A percentile compares a stretch with the other conserved stretches of the same genome.
These are phyloP conservation scores for Equus quagga DNA, from an alignment of 2,113 vertebrate genomes.

Conservation along the genomic window DNA sequence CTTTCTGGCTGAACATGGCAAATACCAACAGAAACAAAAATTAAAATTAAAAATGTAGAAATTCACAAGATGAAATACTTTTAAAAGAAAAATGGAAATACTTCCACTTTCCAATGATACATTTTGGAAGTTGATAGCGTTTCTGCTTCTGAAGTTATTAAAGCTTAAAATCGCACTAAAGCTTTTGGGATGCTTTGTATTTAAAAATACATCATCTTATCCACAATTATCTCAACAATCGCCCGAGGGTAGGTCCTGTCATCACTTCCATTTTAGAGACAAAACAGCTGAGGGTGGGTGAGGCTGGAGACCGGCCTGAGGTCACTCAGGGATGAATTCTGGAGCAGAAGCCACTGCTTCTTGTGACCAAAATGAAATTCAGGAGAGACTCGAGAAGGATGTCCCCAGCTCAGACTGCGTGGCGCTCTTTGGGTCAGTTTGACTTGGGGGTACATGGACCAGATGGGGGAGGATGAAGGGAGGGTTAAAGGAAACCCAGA, in stretches of 20 bases:
- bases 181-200: neutral
- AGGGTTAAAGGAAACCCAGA: neutral
- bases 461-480: neutral
- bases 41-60: conserved; percentile 66
- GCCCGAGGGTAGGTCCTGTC: neutral
- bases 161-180: neutral
- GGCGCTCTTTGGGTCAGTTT: neutral
- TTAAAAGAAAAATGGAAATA: neutral
- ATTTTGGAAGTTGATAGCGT: neutral
- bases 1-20: neutral
- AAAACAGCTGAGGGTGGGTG: neutral
- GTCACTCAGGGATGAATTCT: neutral
- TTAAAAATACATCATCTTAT: neutral
- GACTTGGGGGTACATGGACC: too few species aligned
- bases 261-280: neutral
- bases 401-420: neutral
- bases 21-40: conserved; percentile 65
- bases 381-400: neutral
- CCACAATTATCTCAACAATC: too few species aligned
- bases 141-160: conserved; percentile 36
- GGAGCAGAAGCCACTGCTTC: neutral
- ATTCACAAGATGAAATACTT: conserved; percentile 20
- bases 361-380: neutral
- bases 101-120: neutral
- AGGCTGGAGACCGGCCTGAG: neutral